These are phyloP conservation scores for Albula glossodonta DNA, from an alignment of 2,113 vertebrate genomes.

Conservation along the genomic window DNA sequence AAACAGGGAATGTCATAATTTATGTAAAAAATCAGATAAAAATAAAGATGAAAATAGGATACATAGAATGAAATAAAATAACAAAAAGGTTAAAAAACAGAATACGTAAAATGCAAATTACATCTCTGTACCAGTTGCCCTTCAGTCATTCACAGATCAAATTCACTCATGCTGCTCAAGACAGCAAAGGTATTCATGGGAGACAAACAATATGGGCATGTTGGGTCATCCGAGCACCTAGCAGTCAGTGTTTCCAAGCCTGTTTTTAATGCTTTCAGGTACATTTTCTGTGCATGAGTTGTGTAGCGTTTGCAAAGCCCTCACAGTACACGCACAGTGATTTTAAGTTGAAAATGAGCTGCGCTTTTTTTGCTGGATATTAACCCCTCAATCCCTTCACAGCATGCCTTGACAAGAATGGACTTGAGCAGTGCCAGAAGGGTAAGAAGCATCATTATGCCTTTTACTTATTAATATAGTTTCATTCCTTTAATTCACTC, in stretches of 20 bases:
- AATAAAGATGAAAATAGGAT: no score
- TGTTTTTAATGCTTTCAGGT: not conserved
- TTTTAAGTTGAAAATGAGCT: no score
- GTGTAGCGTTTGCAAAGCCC: not conserved
- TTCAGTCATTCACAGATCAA: no score
- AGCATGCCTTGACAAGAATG: constrained; percentile 72
- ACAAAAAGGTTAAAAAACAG: no score
- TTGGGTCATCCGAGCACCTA: not conserved
- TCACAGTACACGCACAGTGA: no score
- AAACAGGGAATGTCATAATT: no score
- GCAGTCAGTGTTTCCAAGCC: not conserved
- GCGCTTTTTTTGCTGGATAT: not conserved
- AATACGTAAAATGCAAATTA: no score
- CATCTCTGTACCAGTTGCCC: no score
- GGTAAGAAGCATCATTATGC: constrained; percentile 48
- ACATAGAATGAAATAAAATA: no score
- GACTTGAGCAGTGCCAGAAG: constrained; percentile 62
- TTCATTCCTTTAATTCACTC: not conserved
- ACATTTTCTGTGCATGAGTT: no score
- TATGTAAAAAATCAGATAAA: no score
- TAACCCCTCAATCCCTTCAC: constrained; percentile 29
- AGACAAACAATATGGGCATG: not conserved
- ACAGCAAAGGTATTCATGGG: not conserved
- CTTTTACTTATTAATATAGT: not conserved
- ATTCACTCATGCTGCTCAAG: not conserved